Conservation (phyloP, 2,797 vertebrate species). For the Acipenser ruthenus region DNA sequence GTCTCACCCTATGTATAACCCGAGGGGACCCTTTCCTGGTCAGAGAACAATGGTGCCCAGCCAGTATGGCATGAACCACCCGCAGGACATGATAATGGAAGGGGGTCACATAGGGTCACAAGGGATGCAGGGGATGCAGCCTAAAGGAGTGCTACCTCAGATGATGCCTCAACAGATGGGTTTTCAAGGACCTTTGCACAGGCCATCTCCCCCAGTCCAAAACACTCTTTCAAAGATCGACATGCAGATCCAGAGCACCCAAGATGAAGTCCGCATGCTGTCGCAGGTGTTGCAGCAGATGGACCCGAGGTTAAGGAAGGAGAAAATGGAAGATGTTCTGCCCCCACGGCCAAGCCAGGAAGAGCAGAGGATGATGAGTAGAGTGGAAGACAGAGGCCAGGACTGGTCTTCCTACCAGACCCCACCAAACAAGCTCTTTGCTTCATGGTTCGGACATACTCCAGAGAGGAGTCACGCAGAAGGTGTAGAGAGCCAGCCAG, state of each 20-base stretch:
- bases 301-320: slow-evolving; percentile 47
- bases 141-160: slow-evolving; percentile 24
- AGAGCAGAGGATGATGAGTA: slow-evolving; percentile 20
- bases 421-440: slow-evolving; percentile 30
- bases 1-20: slow-evolving; percentile 63
- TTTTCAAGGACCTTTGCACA: slow-evolving; percentile 48
- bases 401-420: slow-evolving; percentile 33
- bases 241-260: slow-evolving; percentile 49
- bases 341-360: slow-evolving; percentile 34
- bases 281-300: slow-evolving; percentile 53
- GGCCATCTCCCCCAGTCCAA: slow-evolving; percentile 26
- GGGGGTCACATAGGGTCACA: slow-evolving; percentile 43
- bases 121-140: slow-evolving; percentile 35
- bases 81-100: slow-evolving; percentile 52
- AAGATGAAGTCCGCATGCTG: slow-evolving; percentile 42
- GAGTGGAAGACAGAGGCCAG: slow-evolving; percentile 19
- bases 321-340: slow-evolving; percentile 36
- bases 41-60: slow-evolving; percentile 56
- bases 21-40: slow-evolving; percentile 57
- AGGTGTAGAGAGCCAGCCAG: slow-evolving; percentile 18
- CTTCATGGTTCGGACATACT: slow-evolving; percentile 25
- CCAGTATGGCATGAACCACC: slow-evolving; percentile 42
- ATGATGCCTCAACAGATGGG: slow-evolving; percentile 30
- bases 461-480: slow-evolving; percentile 17
- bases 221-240: slow-evolving; percentile 46